These are phyloP conservation scores for Tridacna gigas DNA, from an alignment of 2,888 invertebrate genomes.

Conservation along the genomic window DNA sequence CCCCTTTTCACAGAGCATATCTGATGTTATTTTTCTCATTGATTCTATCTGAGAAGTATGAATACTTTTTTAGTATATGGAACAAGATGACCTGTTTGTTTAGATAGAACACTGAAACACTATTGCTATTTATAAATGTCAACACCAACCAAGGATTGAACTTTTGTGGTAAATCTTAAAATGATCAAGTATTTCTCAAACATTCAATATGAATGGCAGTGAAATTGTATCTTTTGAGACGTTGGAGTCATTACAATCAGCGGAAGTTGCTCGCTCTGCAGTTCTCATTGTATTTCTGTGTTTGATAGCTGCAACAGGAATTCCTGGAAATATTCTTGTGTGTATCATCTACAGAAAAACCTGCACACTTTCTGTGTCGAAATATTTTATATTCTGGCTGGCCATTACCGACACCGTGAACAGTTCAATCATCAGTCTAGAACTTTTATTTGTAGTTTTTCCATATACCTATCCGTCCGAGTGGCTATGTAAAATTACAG, in stretches of 20 bases:
- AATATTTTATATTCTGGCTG: slow-evolving; percentile 54
- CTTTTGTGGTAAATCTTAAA: too few relatives aligned
- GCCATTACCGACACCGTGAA: slow-evolving; percentile 52
- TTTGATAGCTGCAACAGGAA: slow-evolving; percentile 45
- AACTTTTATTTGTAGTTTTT: slow-evolving; percentile 48
- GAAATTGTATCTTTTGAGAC: neutral
- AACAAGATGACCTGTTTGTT: too few relatives aligned
- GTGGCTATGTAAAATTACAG: slow-evolving; percentile 56
- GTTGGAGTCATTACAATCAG: slow-evolving; percentile 23
- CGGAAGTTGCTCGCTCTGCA: slow-evolving; percentile 36
- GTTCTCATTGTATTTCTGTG: slow-evolving; percentile 41
- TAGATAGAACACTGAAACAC: too few relatives aligned
- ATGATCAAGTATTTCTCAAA: too few relatives aligned
- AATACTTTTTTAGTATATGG: too few relatives aligned
- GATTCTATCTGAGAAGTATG: too few relatives aligned
- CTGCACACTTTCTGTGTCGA: slow-evolving; percentile 43
- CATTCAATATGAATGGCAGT: neutral
- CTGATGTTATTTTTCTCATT: too few relatives aligned
- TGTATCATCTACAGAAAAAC: slow-evolving; percentile 33
- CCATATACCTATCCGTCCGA: slow-evolving; percentile 46
- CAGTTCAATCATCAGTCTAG: slow-evolving; percentile 45
- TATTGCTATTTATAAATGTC: too few relatives aligned
- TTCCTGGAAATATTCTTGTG: slow-evolving; percentile 55
- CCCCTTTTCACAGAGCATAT: too few relatives aligned
- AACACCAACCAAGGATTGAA: too few relatives aligned